These are phyloP conservation scores for Papilio glaucus DNA, from an alignment of 1,140 invertebrate genomes.

Conservation along the genomic window DNA sequence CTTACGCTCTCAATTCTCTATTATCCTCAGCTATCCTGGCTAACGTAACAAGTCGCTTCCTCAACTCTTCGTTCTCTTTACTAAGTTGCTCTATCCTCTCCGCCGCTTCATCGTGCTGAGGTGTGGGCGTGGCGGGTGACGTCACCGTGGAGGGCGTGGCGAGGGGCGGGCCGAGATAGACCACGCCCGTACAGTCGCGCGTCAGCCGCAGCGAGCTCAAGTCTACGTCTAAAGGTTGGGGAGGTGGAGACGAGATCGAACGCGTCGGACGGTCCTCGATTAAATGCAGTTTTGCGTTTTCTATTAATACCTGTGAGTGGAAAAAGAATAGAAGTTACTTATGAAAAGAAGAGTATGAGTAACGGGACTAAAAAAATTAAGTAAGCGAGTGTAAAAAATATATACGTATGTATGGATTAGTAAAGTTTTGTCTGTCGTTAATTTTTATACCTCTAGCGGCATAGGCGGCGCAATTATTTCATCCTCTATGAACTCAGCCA, in stretches of 20 bases:
- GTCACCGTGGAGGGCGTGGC: slow-evolving; percentile 52
- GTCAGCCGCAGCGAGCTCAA: slow-evolving; percentile 88
- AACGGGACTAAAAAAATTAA: not conserved
- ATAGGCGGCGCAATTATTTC: slow-evolving; percentile 91
- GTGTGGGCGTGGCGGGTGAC: slow-evolving; percentile 58
- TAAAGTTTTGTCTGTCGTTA: no score
- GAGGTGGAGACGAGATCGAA: slow-evolving; percentile 92
- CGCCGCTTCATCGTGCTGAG: slow-evolving; percentile 61
- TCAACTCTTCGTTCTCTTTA: slow-evolving; percentile 74
- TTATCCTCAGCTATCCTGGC: slow-evolving; percentile 75
- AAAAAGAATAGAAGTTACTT: not conserved
- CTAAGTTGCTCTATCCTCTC: slow-evolving; percentile 64
- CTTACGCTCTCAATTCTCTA: slow-evolving; percentile 75
- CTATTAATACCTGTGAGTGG: slow-evolving; percentile 85
- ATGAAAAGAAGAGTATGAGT: not conserved
- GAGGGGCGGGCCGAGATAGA: slow-evolving; percentile 87
- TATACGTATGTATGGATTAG: no score
- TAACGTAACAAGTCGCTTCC: slow-evolving; percentile 62
- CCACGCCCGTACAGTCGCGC: slow-evolving; percentile 87
- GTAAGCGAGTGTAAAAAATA: no score
- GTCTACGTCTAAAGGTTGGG: slow-evolving; percentile 90
- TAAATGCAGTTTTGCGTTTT: slow-evolving; percentile 86
- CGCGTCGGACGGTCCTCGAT: slow-evolving; percentile 91
- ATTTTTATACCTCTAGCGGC: slow-evolving; percentile 87
- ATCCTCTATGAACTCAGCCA: slow-evolving; percentile 93